Evolutionary conservation across 2,888 invertebrate genomes (phyloP).

Genomic region (Neoaliturus tenellus): DNA sequence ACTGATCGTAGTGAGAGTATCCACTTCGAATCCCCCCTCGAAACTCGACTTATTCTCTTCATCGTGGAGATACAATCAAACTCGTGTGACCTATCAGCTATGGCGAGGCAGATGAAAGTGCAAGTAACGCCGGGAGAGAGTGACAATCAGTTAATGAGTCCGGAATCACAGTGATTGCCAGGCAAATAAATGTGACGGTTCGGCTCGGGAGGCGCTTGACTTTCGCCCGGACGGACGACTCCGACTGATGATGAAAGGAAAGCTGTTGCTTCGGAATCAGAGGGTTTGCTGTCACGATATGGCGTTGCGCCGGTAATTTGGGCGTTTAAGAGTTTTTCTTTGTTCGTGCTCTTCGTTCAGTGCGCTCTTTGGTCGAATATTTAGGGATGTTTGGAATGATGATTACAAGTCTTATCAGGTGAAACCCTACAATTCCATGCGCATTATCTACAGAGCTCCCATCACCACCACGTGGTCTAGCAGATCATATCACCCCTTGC

Average conservation of each 20-base stretch:
- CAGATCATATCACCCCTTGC: too few species aligned
- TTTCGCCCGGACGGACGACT: not conserved
- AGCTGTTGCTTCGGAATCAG: not conserved
- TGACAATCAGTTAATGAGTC: not conserved
- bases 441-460: too few species aligned
- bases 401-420: too few species aligned
- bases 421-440: too few species aligned
- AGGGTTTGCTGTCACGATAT: not conserved
- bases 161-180: constrained; percentile 11
- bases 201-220: not conserved
- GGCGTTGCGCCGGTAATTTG: not conserved
- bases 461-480: too few species aligned
- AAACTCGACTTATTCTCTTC: too few species aligned
- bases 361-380: too few species aligned
- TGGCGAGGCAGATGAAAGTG: not conserved
- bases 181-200: not conserved
- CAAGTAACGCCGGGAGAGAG: constrained; percentile 24
- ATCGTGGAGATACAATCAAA: not conserved
- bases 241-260: not conserved
- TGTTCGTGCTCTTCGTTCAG: too few species aligned
- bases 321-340: too few species aligned
- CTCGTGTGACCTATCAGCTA: constrained; percentile 11
- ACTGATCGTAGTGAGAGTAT: too few species aligned
- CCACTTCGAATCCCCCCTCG: too few species aligned
- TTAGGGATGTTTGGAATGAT: too few species aligned